These are phyloP conservation scores for Ricordea florida DNA, from an alignment of 92 coral and sea anemone genomes.

Conservation along the genomic window DNA sequence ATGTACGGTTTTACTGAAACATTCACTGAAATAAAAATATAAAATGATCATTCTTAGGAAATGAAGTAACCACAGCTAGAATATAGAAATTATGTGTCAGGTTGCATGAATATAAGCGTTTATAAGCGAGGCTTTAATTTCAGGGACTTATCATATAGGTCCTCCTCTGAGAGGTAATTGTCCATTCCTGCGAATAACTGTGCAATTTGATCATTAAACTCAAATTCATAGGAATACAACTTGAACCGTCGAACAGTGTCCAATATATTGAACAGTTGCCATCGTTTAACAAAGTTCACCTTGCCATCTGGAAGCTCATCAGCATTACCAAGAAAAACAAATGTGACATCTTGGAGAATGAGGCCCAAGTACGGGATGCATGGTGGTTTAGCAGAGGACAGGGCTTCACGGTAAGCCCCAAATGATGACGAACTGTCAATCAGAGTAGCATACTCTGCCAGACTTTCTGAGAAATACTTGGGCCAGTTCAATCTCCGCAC, in stretches of 20 bases:
- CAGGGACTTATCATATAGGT: constrained; percentile 86
- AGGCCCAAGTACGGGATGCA: constrained; percentile 98
- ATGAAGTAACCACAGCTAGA: no score
- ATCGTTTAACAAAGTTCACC: constrained; percentile 97
- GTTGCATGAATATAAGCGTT: no score
- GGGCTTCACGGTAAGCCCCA: constrained; percentile 89
- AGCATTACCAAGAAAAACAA: constrained; percentile 92
- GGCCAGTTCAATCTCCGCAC: constrained; percentile 96
- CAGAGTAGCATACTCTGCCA: constrained; percentile 88
- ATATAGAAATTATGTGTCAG: no score
- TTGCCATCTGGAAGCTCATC: constrained; percentile 99
- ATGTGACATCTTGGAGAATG: constrained; percentile 97
- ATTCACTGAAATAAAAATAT: no score
- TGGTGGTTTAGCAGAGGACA: constrained; percentile 82
- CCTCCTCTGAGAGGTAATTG: constrained; percentile 92
- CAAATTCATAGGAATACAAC: constrained; percentile 86
- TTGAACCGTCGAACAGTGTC: constrained; percentile 92
- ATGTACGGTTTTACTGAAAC: no score
- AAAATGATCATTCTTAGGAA: no score
- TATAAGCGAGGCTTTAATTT: constrained; percentile 81
- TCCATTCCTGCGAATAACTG: constrained; percentile 89
- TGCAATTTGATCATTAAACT: constrained; percentile 79
- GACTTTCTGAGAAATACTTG: constrained; percentile 76
- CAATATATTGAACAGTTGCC: constrained; percentile 96
- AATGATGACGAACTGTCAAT: constrained; percentile 97